Evolutionary conservation across 2,797 vertebrate species (phyloP).

Genomic region (Premnoplex brunnescens): DNA sequence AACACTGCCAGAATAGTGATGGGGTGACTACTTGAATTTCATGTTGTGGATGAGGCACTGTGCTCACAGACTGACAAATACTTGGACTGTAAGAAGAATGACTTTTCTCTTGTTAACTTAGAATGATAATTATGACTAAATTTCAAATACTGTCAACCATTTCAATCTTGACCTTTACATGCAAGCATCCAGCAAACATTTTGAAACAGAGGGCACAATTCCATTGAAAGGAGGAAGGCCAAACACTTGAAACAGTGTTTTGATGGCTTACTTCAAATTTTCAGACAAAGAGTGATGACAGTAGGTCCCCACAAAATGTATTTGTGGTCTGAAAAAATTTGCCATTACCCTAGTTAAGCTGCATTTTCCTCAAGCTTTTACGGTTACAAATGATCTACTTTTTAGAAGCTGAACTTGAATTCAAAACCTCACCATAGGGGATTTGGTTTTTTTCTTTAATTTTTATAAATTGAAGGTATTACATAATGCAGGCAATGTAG

Average conservation of each 20-base stretch:
- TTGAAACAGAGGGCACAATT: not conserved
- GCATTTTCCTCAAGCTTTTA: not conserved
- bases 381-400: not conserved
- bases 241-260: not conserved
- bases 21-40: not conserved
- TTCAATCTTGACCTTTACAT: constrained; percentile 11
- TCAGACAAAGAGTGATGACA: fast-evolving
- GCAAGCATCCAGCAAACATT: not conserved
- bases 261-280: not conserved
- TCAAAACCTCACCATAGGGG: not conserved
- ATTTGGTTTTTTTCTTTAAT: no score
- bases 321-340: not conserved
- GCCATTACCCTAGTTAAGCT: not conserved
- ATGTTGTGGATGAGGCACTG: not conserved
- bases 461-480: not conserved
- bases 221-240: not conserved
- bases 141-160: not conserved
- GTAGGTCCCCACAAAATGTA: not conserved
- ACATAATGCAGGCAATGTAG: not conserved
- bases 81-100: not conserved
- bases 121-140: not conserved
- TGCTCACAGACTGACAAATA: not conserved
- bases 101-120: not conserved
- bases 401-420: not conserved
- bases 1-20: not conserved